Base-by-base conservation (phyloP, 2,888 invertebrate genomes). In the Drosophila quinaria region DNA sequence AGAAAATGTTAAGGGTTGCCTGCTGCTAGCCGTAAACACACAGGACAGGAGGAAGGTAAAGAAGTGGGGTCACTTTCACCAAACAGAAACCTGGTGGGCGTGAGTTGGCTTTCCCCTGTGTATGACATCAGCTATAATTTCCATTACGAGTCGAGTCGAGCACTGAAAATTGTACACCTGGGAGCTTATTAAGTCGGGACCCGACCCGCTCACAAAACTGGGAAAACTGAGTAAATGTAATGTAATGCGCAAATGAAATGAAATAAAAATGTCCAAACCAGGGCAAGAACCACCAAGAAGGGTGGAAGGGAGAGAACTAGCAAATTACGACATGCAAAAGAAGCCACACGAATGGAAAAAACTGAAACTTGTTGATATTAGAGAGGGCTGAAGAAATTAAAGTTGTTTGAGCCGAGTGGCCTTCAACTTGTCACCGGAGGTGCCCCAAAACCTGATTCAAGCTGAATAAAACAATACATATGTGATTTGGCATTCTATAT, bases 41-140 rank as follows among this genome's bases (percentile, higher is more conserved):
- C 29, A 29, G 11, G 17, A 10, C 29, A 29, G 11, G 11, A 22
- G 42, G 5, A 29, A 22, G 15, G 22, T 9, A 11, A n/a, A 4
- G 42, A 15, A 44, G 25, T 10, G 46, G 46, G 44, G 78, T 87
- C 84, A 84, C 82, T 87, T 83, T 84, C 79, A 75, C 70, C 70
- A 51, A 66, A 50, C 59, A 61, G 47, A 62, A 63, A 58, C 4
- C 44, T 15, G 46, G 47, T 15, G 46, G 54, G 42, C 29, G 62
- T 52, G 44, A 54, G 54, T 17, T 69, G 51, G 55, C 67, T 33
- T 44, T 89, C 86, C 86, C 86, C 74, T 66, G 86, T 74, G 86
- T 79, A 86, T 87, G 90, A 89, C 86, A 87, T 87, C 86, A 87
- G 86, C 90, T 89, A 89, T 85, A 87, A 87, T 87, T 87, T 87